Evolutionary conservation across 64 coral and sea anemone genomes (phyloP).

Genomic region (Montipora cactus): DNA sequence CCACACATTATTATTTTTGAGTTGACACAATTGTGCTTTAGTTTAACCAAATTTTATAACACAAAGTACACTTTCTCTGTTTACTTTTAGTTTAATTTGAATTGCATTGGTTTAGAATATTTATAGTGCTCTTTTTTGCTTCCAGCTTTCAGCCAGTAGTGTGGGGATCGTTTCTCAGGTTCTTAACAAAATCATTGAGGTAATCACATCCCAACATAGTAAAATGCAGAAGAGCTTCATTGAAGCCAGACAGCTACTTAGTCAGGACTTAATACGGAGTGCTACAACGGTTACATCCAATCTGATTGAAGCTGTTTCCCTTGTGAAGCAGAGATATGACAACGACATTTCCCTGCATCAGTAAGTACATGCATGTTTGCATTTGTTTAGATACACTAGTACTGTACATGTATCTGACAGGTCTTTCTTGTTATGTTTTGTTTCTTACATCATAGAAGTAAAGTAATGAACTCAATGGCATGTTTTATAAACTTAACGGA

Average conservation of each 20-base stretch:
- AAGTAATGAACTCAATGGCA: no score
- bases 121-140: neutral
- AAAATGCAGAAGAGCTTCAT: neutral
- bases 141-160: neutral
- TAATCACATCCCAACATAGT: neutral
- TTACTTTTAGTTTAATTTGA: no score
- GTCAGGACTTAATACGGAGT: constrained; percentile 10
- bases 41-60: no score
- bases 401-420: no score
- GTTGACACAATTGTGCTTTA: no score
- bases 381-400: no score
- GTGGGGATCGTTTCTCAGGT: neutral
- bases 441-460: no score
- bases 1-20: no score
- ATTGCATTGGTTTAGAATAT: neutral
- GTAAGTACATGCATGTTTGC: neutral
- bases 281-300: constrained; percentile 42
- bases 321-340: neutral
- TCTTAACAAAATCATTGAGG: constrained; percentile 2
- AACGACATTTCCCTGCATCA: neutral
- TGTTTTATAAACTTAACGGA: no score
- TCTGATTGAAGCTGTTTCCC: constrained; percentile 34
- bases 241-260: constrained; percentile 1
- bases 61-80: no score
- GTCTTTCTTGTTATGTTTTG: no score